Base-by-base conservation (phyloP, 1,140 invertebrate species). In the Platyura marginata region DNA sequence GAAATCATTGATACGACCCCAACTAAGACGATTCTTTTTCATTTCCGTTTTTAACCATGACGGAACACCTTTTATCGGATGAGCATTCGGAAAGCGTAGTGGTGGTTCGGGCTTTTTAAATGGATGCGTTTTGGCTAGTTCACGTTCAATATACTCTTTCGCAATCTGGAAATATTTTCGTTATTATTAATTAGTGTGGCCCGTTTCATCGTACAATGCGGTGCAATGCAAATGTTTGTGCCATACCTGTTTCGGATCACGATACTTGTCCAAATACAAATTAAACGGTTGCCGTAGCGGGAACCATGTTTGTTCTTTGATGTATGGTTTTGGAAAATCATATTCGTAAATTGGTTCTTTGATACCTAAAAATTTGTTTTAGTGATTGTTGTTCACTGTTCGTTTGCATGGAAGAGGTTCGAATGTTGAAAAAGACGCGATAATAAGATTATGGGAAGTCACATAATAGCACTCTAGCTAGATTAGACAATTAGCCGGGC, bases 231-330 rank as follows among this genome's bases (percentile, higher is more conserved):
- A 13, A 29, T 29, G 13, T 29, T 29, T 8, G 6, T 29, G 25
- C 13, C 57, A 67, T 0, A 91, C 70, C 46, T 94, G 74, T 63
- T 91, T 93, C 0, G 75, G 73, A 66, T 96, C 88, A 49, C 86
- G 72, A 54, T 95, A 92, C 51, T 74, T 78, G 56, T 97, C 91
- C 69, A 95, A 66, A 63, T 96, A 95, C 39, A 79, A 47, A 61
- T 87, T 87, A 54, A 97, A 96, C 3, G 91, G 72, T 61, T 81
- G 52, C 50, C 67, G 75, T 23, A 74, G 55, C 0, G 92, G 91
- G 53, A 81, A 93, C 76, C 80, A 85, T 50, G 69, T 66, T 62
- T 95, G 89, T 40, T 71, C 70, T 21, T 67, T 69, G 25, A 84
- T 63, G 49, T 85, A 81, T 1, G 74, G 72, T 49, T 70, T 59